These are phyloP conservation scores for Eumacrocentrus americanus DNA, from an alignment of 2,888 invertebrate genomes.

Conservation along the genomic window DNA sequence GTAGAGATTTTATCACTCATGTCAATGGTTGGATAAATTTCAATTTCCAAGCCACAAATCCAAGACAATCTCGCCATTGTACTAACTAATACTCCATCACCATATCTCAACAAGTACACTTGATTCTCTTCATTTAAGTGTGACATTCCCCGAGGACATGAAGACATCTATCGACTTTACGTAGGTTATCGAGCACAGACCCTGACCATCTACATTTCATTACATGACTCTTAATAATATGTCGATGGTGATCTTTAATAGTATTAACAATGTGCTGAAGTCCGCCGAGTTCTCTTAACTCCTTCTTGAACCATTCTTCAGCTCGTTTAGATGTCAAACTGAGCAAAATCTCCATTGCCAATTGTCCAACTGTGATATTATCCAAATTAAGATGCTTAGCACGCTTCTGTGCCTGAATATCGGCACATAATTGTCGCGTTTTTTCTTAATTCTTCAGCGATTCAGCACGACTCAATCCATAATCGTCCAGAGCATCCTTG, in stretches of 20 bases:
- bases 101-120: constrained; percentile 81
- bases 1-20: constrained; percentile 72
- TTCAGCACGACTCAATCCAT: constrained; percentile 77
- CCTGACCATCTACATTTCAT: constrained; percentile 70
- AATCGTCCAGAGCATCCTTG: constrained; percentile 78
- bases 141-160: constrained; percentile 96
- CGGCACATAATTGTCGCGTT: constrained; percentile 87
- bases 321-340: constrained; percentile 93
- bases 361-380: constrained; percentile 90
- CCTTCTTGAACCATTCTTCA: constrained; percentile 99
- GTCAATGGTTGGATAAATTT: constrained; percentile 71
- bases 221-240: constrained; percentile 71
- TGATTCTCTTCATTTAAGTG: constrained; percentile 97
- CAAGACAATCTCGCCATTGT: constrained; percentile 78
- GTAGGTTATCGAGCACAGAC: constrained; percentile 79
- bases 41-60: constrained; percentile 75
- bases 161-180: constrained; percentile 91
- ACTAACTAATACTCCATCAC: constrained; percentile 74
- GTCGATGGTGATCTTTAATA: constrained; percentile 79
- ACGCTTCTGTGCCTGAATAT: constrained; percentile 91
- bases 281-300: constrained; percentile 88
- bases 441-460: constrained; percentile 85
- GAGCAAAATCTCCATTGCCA: constrained; percentile 95
- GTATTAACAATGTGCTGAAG: constrained; percentile 94
- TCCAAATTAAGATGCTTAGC: constrained; percentile 91